Evolutionary conservation across 2,888 invertebrate species (phyloP), one percentile per base, ranked within the genome.

Genomic region (Agonopterix subpropinquella): DNA sequence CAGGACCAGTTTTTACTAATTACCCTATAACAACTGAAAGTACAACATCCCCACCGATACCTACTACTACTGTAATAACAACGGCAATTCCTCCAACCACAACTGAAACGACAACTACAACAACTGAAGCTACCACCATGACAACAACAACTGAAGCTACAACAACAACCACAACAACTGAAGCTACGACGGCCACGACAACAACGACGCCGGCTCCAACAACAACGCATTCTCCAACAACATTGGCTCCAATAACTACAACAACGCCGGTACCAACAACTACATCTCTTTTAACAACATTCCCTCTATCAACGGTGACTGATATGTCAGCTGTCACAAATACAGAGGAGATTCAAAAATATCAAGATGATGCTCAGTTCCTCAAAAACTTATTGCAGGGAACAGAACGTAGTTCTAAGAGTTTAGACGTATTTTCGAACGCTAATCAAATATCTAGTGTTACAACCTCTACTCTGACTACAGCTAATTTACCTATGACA

Each of bases 341-440:
- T 56, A 68, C 65, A 57, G 68, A 79, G 35, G 72, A 76, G 53
- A 67, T 78, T 44, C 74, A 59, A 47, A 70, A 73, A 57, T 79
- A 76, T 53, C 71, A 78, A 67, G 69, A 77, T 56, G 81, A 84
- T 53, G 65, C 75, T 45, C 67, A 73, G 50, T 53, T 74, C 46
- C 54, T 77, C 15, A 72, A 78, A 56, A 60, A 64, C 8, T 61
- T 82, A 53, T 54, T 80, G 56, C 64, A 70, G 69, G 70, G 80
- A 56, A 73, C 73, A 9, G 80, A 77, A 49, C 81, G 87, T 47
- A 82, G 77, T 65, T 82, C 87, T 15, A 82, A 83, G 66, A 80
- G 74, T 51, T 70, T 86, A 52, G 81, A 74, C 42, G 56, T 68
- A 37, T 65, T 72, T 53, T 60, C 62, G 47, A 70, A 64, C 46